Evolutionary conservation across 2,888 invertebrate genomes (phyloP).

Genomic region (Drosophila neotestacea): DNA sequence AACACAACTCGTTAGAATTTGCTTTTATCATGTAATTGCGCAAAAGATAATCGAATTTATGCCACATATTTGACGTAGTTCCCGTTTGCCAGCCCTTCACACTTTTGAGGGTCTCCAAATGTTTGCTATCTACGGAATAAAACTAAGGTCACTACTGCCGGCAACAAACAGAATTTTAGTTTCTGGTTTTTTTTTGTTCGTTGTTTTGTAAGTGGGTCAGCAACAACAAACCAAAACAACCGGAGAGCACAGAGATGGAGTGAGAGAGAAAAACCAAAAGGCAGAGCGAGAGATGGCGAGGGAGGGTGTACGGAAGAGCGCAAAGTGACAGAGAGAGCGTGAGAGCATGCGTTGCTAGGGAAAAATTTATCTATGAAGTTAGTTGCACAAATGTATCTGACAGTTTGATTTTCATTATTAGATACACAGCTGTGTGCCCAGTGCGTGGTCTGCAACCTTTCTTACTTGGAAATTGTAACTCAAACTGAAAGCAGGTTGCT

Average conservation of each 20-base stretch:
- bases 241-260: constrained; percentile 7
- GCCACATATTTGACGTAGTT: constrained; percentile 5
- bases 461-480: constrained; percentile 47
- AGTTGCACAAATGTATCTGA: constrained; percentile 55
- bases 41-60: constrained; percentile 11
- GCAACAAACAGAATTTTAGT: constrained; percentile 13
- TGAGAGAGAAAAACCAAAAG: constrained; percentile 3
- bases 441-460: constrained; percentile 45
- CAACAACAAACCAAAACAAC: constrained; percentile 65
- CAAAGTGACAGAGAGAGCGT: neutral
- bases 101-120: constrained; percentile 15
- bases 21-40: constrained; percentile 6
- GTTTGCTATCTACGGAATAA: constrained; percentile 40
- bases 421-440: constrained; percentile 73
- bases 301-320: neutral
- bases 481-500: constrained; percentile 66
- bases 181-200: constrained; percentile 25
- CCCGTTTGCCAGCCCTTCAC: constrained; percentile 8
- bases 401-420: constrained; percentile 70
- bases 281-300: constrained; percentile 9
- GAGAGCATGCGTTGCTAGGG: constrained; percentile 69
- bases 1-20: neutral
- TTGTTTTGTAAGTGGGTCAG: constrained; percentile 62
- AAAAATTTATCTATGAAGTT: constrained; percentile 55
- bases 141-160: constrained; percentile 53